phyloP scores from a whole-genome alignment of 2,113 vertebrate species.

The Nematolebias whitei region DNA sequence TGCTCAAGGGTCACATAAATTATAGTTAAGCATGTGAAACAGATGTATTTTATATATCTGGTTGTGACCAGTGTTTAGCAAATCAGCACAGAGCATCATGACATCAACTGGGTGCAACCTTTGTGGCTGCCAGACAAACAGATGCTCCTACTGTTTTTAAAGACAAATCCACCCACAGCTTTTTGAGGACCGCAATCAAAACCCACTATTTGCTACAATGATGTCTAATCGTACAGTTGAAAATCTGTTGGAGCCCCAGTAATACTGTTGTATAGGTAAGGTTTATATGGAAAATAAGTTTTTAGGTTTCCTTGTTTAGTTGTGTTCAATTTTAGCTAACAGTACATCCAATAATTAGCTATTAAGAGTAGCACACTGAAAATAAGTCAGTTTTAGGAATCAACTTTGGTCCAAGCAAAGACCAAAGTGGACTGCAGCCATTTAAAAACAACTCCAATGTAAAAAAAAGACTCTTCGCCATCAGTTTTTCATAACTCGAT shows the following conservation, averaged over 20 bases:
- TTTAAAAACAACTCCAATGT: too few relatives aligned
- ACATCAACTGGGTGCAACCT: conserved; percentile 73
- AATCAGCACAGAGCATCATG: conserved; percentile 50
- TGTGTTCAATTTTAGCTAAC: not conserved
- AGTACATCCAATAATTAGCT: too few relatives aligned
- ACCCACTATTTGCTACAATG: conserved; percentile 14
- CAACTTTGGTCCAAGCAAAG: too few relatives aligned
- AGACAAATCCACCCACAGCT: conserved; percentile 43
- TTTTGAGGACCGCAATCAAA: conserved; percentile 24
- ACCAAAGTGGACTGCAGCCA: too few relatives aligned
- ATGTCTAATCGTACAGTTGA: not conserved
- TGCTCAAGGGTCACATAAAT: conserved; percentile 15
- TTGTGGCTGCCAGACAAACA: conserved; percentile 60
- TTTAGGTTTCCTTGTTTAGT: not conserved
- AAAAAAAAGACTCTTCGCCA: too few relatives aligned
- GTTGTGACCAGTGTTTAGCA: conserved; percentile 43
- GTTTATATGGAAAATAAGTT: not conserved
- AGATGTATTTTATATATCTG: conserved; percentile 42
- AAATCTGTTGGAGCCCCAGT: not conserved
- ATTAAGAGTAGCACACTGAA: too few relatives aligned
- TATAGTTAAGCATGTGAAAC: conserved; percentile 42
- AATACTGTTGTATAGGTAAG: not conserved
- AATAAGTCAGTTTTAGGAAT: too few relatives aligned
- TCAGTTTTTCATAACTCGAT: too few relatives aligned
- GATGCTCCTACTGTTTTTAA: conserved; percentile 70